Evolutionary conservation across 2,113 vertebrate genomes (phyloP).

Genomic region (Hirundichthys speculiger): DNA sequence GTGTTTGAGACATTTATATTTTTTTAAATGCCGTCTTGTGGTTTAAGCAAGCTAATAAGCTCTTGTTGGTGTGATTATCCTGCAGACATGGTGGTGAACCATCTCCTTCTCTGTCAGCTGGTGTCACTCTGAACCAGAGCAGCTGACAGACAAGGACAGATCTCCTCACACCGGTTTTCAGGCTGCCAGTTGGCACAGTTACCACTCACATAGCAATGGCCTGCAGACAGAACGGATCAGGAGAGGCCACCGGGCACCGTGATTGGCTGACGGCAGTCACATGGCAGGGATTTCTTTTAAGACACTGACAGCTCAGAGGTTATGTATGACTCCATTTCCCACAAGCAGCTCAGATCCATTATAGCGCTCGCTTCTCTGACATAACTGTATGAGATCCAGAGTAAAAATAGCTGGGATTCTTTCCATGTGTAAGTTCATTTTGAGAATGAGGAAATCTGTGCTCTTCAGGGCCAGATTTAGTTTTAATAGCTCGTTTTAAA

Average conservation of each 20-base stretch:
- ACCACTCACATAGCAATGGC: background rate
- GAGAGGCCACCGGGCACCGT: background rate
- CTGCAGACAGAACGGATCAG: constrained; percentile 18
- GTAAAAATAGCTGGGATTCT: constrained; percentile 9
- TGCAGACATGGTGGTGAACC: no score
- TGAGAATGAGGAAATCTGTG: background rate
- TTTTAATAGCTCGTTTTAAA: background rate
- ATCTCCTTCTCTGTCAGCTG: no score
- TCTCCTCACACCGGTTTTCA: background rate
- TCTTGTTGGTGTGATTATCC: no score
- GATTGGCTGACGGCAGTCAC: constrained; percentile 30
- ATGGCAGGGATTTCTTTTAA: background rate
- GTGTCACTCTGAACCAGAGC: no score
- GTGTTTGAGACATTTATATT: no score
- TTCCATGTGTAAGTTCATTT: background rate
- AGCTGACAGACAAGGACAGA: background rate
- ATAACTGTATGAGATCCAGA: background rate
- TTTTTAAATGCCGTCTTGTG: no score
- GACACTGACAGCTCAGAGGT: constrained; percentile 17
- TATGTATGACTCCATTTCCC: constrained; percentile 10
- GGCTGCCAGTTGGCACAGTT: constrained; percentile 15
- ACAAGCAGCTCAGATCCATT: background rate
- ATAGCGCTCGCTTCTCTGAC: constrained; percentile 4
- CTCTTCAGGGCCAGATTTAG: background rate
- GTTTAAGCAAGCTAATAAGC: no score